These are phyloP conservation scores for Elegia similella DNA, from an alignment of 2,888 invertebrate genomes.

Conservation along the genomic window DNA sequence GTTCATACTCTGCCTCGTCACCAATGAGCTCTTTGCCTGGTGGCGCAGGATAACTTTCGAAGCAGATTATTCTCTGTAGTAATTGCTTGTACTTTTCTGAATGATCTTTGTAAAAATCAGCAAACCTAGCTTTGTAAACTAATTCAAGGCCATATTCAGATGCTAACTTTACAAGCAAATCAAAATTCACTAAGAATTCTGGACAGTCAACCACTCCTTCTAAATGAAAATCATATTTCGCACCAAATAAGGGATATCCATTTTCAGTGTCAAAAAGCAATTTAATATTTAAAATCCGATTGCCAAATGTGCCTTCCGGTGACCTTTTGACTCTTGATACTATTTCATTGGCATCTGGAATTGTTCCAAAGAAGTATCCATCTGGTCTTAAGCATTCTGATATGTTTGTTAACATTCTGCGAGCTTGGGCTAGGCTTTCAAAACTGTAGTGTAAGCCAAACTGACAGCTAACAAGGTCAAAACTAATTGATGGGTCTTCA, in stretches of 20 bases:
- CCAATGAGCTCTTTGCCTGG: constrained; percentile 79
- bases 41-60: constrained; percentile 90
- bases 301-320: constrained; percentile 85
- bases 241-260: constrained; percentile 94
- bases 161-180: constrained; percentile 88
- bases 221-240: constrained; percentile 96
- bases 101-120: constrained; percentile 88
- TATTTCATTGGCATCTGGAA: constrained; percentile 96
- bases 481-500: constrained; percentile 87
- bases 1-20: constrained; percentile 85
- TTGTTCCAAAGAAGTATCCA: constrained; percentile 98
- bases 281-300: constrained; percentile 88
- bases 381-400: constrained; percentile 93
- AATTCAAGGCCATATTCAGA: constrained; percentile 87
- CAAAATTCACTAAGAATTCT: constrained; percentile 98
- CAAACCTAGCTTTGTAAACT: constrained; percentile 87
- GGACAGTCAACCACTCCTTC: constrained; percentile 99
- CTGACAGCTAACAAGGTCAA: constrained; percentile 97
- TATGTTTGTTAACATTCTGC: constrained; percentile 95
- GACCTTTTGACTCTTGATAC: constrained; percentile 86
- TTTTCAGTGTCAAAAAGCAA: constrained; percentile 84
- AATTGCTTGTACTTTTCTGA: constrained; percentile 71
- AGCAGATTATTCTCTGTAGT: constrained; percentile 88
- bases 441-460: constrained; percentile 99
- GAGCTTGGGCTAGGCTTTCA: constrained; percentile 93